phyloP scores from a whole-genome alignment of 2,888 invertebrate genomes.

The Pachliopta kotzebuea region DNA sequence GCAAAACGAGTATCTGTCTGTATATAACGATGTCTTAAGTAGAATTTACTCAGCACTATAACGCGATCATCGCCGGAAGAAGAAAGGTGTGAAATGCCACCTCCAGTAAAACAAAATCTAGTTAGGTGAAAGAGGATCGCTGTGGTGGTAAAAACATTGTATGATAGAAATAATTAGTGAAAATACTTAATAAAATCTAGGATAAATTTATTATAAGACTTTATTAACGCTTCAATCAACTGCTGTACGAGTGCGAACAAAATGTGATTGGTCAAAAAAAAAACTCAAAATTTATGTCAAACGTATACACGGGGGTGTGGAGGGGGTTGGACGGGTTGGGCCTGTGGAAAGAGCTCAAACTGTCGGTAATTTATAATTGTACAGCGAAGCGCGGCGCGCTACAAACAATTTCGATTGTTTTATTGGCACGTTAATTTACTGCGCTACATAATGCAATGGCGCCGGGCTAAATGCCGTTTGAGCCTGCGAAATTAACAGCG shows the following conservation, averaged over 20 bases:
- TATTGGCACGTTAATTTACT: conserved; percentile 27
- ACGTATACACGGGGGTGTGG: conserved; percentile 2
- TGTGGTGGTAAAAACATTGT: no score
- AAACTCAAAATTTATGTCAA: conserved; percentile 18
- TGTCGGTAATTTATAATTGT: conserved; percentile 29
- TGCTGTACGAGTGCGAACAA: not conserved
- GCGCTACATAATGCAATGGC: conserved; percentile 23
- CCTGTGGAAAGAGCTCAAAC: conserved; percentile 17
- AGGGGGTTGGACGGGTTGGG: not conserved
- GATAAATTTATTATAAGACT: not conserved
- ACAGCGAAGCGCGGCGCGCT: conserved; percentile 2
- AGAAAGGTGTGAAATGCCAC: no score
- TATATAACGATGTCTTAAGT: no score
- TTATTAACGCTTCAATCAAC: conserved; percentile 15
- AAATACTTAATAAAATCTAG: not conserved
- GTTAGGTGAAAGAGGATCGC: no score
- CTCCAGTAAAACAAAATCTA: no score
- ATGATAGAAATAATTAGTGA: no score
- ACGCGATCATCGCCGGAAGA: no score
- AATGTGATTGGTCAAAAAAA: conserved; percentile 9
- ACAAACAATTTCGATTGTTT: conserved; percentile 27
- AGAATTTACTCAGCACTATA: no score
- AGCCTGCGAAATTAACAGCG: conserved; percentile 19
- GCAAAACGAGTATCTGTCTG: no score
- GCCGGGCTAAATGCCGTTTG: conserved; percentile 19